These are phyloP conservation scores for Petrocephalus microphthalmus DNA, from an alignment of 2,113 vertebrate genomes.

Conservation along the genomic window DNA sequence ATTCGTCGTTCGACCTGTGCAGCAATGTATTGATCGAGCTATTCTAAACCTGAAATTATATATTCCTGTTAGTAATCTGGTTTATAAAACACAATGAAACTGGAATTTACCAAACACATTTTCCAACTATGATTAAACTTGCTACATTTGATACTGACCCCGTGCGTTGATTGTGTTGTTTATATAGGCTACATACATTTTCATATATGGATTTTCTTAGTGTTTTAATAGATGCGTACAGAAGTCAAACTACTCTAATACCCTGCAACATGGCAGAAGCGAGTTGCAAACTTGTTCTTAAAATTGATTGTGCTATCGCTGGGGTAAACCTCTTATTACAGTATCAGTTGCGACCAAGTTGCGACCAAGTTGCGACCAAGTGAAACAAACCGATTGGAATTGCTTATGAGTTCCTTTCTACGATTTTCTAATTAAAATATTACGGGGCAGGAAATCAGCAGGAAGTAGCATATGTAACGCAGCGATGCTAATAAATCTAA, in stretches of 20 bases:
- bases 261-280: background rate
- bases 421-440: slow-evolving; percentile 23
- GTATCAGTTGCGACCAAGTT: slow-evolving; percentile 50
- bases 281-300: background rate
- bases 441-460: background rate
- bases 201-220: background rate
- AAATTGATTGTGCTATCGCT: slow-evolving; percentile 29
- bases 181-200: background rate
- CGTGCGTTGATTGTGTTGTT: background rate
- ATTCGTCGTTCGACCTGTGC: background rate
- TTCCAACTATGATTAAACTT: background rate
- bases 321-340: slow-evolving; percentile 65
- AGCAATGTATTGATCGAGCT: background rate
- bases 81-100: background rate
- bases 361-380: slow-evolving; percentile 45
- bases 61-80: background rate
- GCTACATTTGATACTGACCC: background rate
- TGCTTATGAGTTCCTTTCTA: slow-evolving; percentile 54
- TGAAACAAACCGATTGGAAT: slow-evolving; percentile 53
- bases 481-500: background rate
- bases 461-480: background rate
- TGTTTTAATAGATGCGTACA: background rate
- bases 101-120: background rate
- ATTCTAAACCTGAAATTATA: background rate
- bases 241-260: background rate